Conservation (phyloP, 2,113 vertebrate genomes). For the Arizona elegans region DNA sequence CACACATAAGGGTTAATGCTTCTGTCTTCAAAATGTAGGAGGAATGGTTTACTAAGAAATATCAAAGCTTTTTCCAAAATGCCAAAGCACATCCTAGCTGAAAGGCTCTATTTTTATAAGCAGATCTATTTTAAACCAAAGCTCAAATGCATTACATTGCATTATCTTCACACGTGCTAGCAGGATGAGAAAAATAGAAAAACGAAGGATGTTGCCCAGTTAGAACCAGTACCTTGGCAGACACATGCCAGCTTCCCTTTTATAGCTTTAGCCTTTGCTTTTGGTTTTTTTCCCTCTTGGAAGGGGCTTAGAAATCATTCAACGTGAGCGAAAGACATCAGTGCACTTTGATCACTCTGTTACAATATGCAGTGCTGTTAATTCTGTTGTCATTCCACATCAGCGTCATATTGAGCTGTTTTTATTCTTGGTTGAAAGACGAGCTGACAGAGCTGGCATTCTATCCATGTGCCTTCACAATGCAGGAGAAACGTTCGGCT, state of each 20-base stretch:
- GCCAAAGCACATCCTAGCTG: not conserved
- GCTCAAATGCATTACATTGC: not conserved
- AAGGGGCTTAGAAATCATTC: not conserved
- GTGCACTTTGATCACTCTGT: accelerated
- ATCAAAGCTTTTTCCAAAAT: constrained; percentile 4
- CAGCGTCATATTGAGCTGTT: accelerated
- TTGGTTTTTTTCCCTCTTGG: too few relatives aligned
- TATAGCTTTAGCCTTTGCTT: not conserved
- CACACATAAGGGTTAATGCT: not conserved
- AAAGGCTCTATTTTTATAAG: not conserved
- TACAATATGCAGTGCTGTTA: not conserved
- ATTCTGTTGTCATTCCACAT: not conserved
- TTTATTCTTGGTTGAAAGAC: constrained; percentile 9
- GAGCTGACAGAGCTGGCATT: not conserved
- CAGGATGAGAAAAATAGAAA: not conserved
- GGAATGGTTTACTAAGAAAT: constrained; percentile 18
- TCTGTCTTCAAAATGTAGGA: not conserved
- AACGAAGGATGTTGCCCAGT: not conserved
- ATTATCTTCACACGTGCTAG: not conserved
- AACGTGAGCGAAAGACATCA: not conserved
- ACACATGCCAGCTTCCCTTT: not conserved
- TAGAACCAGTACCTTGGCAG: not conserved
- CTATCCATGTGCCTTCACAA: not conserved
- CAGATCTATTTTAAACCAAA: not conserved
- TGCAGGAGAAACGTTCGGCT: not conserved